A percentile compares a stretch with the other conserved stretches of the same genome.
Conservation (phyloP, 2,113 vertebrate genomes). For the Callipepla californica region DNA sequence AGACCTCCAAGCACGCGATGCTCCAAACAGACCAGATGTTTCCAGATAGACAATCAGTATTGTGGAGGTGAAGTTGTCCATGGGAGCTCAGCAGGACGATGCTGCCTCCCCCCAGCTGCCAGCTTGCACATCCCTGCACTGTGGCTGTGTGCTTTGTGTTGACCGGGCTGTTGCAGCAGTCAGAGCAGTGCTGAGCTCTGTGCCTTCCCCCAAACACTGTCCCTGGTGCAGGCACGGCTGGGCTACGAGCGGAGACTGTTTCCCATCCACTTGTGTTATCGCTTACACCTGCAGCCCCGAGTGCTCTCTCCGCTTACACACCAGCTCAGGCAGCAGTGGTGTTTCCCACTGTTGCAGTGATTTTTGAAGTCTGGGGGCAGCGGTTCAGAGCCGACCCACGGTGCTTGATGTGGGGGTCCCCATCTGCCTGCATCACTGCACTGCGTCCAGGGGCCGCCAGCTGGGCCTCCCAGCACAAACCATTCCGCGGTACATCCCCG, state of each 20-base stretch:
- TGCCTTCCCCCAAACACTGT: not conserved
- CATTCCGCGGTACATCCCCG: too few relatives aligned
- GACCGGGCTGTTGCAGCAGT: too few relatives aligned
- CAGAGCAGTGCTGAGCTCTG: too few relatives aligned
- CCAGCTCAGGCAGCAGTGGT: not conserved
- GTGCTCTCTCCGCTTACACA: not conserved
- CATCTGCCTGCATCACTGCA: not conserved
- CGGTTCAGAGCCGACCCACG: not conserved
- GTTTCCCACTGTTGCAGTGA: not conserved
- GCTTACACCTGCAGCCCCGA: not conserved
- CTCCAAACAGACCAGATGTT: not conserved
- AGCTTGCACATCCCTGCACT: not conserved
- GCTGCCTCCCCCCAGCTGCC: not conserved
- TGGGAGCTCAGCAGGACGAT: not conserved
- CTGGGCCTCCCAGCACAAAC: not conserved
- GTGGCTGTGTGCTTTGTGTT: too few relatives aligned
- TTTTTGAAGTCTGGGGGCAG: not conserved
- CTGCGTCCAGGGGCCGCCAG: not conserved
- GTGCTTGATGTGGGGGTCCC: not conserved
- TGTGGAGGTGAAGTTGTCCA: not conserved
- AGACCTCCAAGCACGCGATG: not conserved
- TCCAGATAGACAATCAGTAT: rapidly evolving
- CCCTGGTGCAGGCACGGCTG: constrained; percentile 51
- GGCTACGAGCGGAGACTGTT: not conserved
- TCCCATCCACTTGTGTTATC: not conserved